Base-by-base conservation (phyloP, 37 sponge, comb jelly and placozoan genomes). In the Tethya wilhelma region DNA sequence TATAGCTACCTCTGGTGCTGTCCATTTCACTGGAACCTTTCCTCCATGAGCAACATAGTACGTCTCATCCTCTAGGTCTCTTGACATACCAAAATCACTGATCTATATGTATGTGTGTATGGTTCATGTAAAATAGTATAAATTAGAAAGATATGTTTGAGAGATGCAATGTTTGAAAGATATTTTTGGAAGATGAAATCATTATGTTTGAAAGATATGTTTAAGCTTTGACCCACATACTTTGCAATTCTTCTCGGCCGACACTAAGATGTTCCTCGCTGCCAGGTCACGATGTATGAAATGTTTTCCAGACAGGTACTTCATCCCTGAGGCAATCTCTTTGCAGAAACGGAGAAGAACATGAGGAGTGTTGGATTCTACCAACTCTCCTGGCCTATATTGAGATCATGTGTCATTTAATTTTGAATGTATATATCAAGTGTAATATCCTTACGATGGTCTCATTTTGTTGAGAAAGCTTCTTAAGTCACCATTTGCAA, bases 401-500 rank as follows among this genome's bases (percentile, higher is more conserved):
- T 19, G 53, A 14, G 14, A 19, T 49, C 14, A 49, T 9, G 9
- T 9, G 53, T 49, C 14, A 49, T 14, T 19, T 14, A 49, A 49
- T 19, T 49, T 49, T 49, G 9, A 49, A 49, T 49, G 53, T 49
- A 49, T 49, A 9, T 49, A 67, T 67, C 38, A 25, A 37, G 38
- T 31, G 4, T 7, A 8, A 36, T 9, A 67, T 6, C 8, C 53
- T 67, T 31, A 25, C 9, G 29, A 20, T 7, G 5, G 5, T 67
- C 67, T 67, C 38, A 67, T 69, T 4, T 20, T 34, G 64, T 29
- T 4, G 59, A 88, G 76, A 26, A 55, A 44, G 38, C 60, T 57
- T 42, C 75, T 55, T 2, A 91, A 71, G 44, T 91, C 87, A 63
- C 92, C 92, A 41, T 79, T 83, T 3, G 55, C 69, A 36, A 91